Base-by-base conservation (phyloP, 2,113 vertebrate genomes). In the Eptatretus burgeri region DNA sequence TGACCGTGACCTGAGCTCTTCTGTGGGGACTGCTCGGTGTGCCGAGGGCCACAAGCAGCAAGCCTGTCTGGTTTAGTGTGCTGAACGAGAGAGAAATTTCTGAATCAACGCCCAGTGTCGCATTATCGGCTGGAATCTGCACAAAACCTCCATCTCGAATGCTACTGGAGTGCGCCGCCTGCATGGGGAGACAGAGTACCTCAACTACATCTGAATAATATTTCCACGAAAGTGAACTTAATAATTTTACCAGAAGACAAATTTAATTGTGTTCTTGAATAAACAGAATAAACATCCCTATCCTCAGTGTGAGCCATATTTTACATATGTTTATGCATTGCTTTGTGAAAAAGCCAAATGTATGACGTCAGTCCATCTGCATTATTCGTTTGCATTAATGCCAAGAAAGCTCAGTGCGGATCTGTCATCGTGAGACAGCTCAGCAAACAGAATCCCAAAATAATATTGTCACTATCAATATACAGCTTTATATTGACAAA, bases 71-170 rank as follows among this genome's bases (percentile, higher is more conserved):
- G 2, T 75, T 81, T 70, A 74, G 77, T 10, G 89, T 96, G 75
- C 84, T 93, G 77, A 98, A 98, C 14, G 91, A 96, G 67, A 96
- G 74, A 52, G 83, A 88, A 75, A 98, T 84, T 76, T 94, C 88
- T 5, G 84, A 86, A 65, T 75, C 78, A 2, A 79, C 62, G 0
- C 73, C 73, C 63, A 94, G 69, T 1, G 78, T 70, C 11, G 56
- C 56, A 10, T n/a, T 17, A 17, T 60, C 56, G 5, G 83, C 81
- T 1, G 72, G 66, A 64, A 96, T 72, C 70, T 93, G 87, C 72
- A 96, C 71, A 68, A 76, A 91, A 5, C 91, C 91, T 1, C 85
- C 78, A 64, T 77, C 84, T 41, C 79, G 76, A 73, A 96, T 94
- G 67, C 83, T 93, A 51, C 95, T 84, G 0, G 79, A 85, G 71